These are phyloP conservation scores for Drosophila mercatorum DNA, from an alignment of 2,888 invertebrate species.

Conservation along the genomic window DNA sequence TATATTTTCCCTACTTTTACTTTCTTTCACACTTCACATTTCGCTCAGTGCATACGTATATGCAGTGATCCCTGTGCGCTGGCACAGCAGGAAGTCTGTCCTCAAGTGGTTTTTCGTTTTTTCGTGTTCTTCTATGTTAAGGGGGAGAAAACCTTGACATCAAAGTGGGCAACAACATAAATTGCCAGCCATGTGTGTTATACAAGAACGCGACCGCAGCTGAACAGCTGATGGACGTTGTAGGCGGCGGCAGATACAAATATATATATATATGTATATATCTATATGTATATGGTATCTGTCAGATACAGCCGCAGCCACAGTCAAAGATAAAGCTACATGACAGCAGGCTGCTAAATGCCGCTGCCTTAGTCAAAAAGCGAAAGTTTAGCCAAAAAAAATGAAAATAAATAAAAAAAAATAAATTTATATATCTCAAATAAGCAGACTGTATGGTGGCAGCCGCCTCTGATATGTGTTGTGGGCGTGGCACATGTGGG, in stretches of 20 bases:
- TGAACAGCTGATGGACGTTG: constrained; percentile 59
- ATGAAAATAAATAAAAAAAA: background rate
- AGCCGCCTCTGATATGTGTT: constrained; percentile 14
- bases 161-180: constrained; percentile 71
- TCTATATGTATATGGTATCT: constrained; percentile 68
- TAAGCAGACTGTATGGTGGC: constrained; percentile 59
- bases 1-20: background rate
- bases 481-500: constrained; percentile 32
- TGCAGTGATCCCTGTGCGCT: constrained; percentile 22
- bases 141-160: constrained; percentile 68
- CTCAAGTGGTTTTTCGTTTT: constrained; percentile 53
- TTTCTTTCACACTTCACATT: background rate
- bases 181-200: constrained; percentile 51
- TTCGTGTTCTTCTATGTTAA: background rate
- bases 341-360: constrained; percentile 41
- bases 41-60: constrained; percentile 6
- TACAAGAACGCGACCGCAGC: constrained; percentile 38
- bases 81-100: constrained; percentile 67
- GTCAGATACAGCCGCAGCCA: constrained; percentile 51
- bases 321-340: constrained; percentile 10
- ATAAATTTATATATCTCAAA: constrained; percentile 1
- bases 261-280: constrained; percentile 56
- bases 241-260: constrained; percentile 34
- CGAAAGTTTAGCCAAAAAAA: constrained; percentile 53
- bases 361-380: constrained; percentile 20